phyloP scores from a whole-genome alignment of 2,113 vertebrate species.

The Limnothrissa miodon region DNA sequence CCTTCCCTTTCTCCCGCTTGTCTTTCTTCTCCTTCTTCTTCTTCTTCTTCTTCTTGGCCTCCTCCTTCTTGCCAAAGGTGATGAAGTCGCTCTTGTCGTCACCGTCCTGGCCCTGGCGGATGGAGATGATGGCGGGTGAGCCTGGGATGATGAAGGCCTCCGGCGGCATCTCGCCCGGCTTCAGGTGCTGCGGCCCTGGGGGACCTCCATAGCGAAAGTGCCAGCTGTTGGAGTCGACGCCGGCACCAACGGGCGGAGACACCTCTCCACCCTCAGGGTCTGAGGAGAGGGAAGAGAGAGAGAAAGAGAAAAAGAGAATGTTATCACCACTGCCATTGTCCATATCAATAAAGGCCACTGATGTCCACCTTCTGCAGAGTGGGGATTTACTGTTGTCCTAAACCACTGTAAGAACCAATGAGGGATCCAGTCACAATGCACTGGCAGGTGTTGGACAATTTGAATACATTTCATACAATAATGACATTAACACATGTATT shows the following conservation, averaged over 20 bases:
- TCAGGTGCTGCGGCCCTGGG: constrained; percentile 83
- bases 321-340: background rate
- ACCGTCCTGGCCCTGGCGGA: constrained; percentile 91
- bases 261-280: constrained; percentile 94
- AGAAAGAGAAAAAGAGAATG: constrained; percentile 31
- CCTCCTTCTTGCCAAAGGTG: constrained; percentile 97
- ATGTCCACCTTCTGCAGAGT: background rate
- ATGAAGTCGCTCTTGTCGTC: constrained; percentile 98
- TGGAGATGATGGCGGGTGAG: constrained; percentile 98
- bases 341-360: background rate
- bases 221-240: constrained; percentile 99
- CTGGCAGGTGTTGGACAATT: background rate
- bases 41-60: constrained; percentile 98
- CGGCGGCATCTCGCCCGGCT: constrained; percentile 94
- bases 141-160: constrained; percentile 99
- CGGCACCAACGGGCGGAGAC: constrained; percentile 93
- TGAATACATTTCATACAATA: background rate
- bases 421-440: background rate
- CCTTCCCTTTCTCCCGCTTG: constrained; percentile 94
- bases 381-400: background rate
- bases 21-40: constrained; percentile 99
- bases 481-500: background rate
- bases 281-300: constrained; percentile 61
- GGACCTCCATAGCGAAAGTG: constrained; percentile 93
- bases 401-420: background rate